These are phyloP conservation scores for Diadema setosum DNA, from an alignment of 35 echinoderm and acorn worm genomes.

Conservation along the genomic window DNA sequence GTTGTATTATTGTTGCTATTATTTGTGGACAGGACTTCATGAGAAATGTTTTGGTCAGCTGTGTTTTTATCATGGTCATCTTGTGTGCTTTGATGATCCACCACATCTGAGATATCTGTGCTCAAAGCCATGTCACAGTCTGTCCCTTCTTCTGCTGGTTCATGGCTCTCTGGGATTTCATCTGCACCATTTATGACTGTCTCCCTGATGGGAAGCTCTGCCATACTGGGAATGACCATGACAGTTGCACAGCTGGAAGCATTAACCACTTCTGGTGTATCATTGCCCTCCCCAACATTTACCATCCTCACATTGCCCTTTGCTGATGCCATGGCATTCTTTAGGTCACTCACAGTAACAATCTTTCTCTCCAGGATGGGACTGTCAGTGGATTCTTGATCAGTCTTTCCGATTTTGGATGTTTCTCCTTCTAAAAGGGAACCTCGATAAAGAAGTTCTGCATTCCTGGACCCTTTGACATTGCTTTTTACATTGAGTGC, in stretches of 20 bases:
- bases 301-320: conserved; percentile 3
- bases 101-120: too few relatives aligned
- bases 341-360: conserved; percentile 55
- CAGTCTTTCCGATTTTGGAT: background rate
- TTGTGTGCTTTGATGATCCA: too few relatives aligned
- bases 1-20: conserved; percentile 3
- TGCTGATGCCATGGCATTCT: conserved; percentile 54
- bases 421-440: conserved; percentile 25
- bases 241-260: background rate
- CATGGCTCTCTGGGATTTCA: background rate
- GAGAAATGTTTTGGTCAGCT: background rate
- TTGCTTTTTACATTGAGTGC: conserved; percentile 48
- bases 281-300: background rate
- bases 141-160: background rate
- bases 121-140: too few relatives aligned
- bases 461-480: conserved; percentile 36
- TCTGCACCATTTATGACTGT: background rate
- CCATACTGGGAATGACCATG: background rate
- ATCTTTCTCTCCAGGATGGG: conserved; percentile 22
- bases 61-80: background rate
- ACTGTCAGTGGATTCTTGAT: background rate
- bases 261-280: background rate
- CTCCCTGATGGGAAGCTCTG: background rate
- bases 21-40: background rate
- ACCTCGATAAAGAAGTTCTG: conserved; percentile 61